Evolutionary conservation across 2,113 vertebrate species (phyloP).

Genomic region (Pagrus major): DNA sequence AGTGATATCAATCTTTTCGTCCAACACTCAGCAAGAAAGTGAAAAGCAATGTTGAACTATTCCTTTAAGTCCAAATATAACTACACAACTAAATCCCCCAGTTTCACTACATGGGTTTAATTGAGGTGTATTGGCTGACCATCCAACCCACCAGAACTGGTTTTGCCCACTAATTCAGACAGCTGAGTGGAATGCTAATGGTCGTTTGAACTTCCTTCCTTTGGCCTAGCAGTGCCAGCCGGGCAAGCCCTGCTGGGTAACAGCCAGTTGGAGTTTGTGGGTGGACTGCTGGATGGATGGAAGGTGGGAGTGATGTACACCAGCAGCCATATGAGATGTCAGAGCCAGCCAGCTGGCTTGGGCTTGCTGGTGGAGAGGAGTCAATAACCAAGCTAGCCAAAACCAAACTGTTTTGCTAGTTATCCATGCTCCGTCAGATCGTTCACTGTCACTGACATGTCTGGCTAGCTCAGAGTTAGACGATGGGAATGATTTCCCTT

Average conservation of each 20-base stretch:
- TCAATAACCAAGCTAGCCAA: constrained; percentile 46
- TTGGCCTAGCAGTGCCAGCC: constrained; percentile 5
- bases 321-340: constrained; percentile 52
- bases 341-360: constrained; percentile 55
- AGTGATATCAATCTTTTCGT: not conserved
- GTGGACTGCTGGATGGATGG: constrained; percentile 55
- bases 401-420: constrained; percentile 51
- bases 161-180: constrained; percentile 21
- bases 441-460: constrained; percentile 31
- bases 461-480: constrained; percentile 24
- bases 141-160: constrained; percentile 18
- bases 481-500: constrained; percentile 9
- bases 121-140: not conserved
- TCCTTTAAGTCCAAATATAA: not conserved
- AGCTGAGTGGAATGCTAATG: constrained; percentile 48
- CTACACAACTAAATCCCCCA: not conserved
- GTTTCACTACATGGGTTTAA: not conserved
- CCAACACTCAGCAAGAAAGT: not conserved
- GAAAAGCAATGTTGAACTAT: too few relatives aligned
- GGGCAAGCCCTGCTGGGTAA: constrained; percentile 34
- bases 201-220: constrained; percentile 36
- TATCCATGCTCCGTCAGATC: constrained; percentile 26
- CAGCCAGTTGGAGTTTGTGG: constrained; percentile 55
- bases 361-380: constrained; percentile 29
- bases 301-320: constrained; percentile 43